Conservation (phyloP, 2,888 invertebrate genomes). For the Capitulum mitella region DNA sequence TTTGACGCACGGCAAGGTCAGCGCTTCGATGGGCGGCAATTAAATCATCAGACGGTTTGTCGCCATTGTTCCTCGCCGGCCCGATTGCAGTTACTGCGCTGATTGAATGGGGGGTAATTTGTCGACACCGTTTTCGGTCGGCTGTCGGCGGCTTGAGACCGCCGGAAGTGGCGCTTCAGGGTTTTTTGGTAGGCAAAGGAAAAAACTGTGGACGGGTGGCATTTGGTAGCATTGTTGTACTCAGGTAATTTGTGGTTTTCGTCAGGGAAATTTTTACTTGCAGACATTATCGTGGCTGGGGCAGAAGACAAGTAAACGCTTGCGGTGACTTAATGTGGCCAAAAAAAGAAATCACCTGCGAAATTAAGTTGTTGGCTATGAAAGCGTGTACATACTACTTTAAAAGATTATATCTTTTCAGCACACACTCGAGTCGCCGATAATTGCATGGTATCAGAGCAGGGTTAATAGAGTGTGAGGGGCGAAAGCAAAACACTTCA, state of each 20-base stretch:
- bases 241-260: neutral
- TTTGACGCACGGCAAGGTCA: neutral
- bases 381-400: no score
- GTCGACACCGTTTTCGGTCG: neutral
- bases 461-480: no score
- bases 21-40: neutral
- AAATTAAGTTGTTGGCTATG: neutral
- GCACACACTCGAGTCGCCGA: neutral
- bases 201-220: neutral
- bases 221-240: neutral
- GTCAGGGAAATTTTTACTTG: neutral
- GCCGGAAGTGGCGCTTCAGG: neutral
- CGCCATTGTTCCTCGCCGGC: neutral
- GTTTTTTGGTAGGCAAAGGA: neutral
- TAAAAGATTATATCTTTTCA: neutral
- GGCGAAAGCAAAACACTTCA: no score
- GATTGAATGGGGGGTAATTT: neutral
- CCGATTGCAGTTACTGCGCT: neutral
- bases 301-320: neutral
- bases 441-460: neutral
- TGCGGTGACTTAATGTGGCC: neutral
- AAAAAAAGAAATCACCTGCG: neutral
- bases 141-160: neutral
- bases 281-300: neutral
- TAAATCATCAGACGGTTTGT: neutral